Base-by-base conservation (phyloP, 2,888 invertebrate species). In the Xylophagus ater region DNA sequence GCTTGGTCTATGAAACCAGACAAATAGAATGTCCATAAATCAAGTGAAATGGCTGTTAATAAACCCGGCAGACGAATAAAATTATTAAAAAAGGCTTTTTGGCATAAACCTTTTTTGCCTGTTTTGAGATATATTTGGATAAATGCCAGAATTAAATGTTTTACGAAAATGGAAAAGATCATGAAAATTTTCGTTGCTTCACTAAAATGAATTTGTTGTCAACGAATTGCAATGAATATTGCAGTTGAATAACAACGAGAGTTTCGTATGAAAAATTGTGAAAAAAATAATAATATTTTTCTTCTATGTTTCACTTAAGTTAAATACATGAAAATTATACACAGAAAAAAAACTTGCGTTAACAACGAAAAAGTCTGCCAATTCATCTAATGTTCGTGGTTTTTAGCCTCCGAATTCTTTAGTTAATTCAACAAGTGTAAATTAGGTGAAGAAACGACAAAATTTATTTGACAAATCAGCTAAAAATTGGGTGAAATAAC, bases 51-150 rank as follows among this genome's bases (percentile, higher is more conserved):
- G 21, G 20, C 34, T 18, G 35, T 28, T 36, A 28, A 36, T 36
- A 36, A 36, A 36, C 28, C 26, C n/a, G 25, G 17, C 33, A 33
- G 28, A 34, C 39, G 21, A 39, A 34, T 39, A 34, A 34, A 39
- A 39, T 39, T 39, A 39, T 39, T 39, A 28, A 28, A 39, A 34
- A 34, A 39, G 39, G 26, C 21, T 39, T 38, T 38, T 38, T 38
- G 38, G 38, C 38, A 33, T 38, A 25, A 17, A 19, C 9, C n/a
- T n/a, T n/a, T n/a, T 25, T 34, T 21, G 23, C 20, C 33, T 14
- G 24, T 25, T 34, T 34, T 24, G 25, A n/a, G 24, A 28, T 18
- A 12, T 19, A 7, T 17, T 28, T 36, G 35, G 35, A 19, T 17
- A 19, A 28, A 18, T 28, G 35, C 35, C 35, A 36, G 26, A 36